Evolutionary conservation across 2,113 vertebrate genomes (phyloP).

Genomic region (Oreochromis niloticus): DNA sequence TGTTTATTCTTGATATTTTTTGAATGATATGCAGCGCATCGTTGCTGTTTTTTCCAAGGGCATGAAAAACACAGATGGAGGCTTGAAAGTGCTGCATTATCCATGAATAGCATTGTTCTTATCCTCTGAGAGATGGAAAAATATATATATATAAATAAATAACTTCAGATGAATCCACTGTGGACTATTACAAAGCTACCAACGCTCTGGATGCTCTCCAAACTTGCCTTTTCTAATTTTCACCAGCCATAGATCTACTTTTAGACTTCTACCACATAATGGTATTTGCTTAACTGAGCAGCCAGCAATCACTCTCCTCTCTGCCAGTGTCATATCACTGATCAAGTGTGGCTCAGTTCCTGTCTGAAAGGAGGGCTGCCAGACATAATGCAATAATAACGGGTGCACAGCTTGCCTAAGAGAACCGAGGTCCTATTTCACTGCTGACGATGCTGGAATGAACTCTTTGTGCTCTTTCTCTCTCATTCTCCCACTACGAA

Average conservation of each 20-base stretch:
- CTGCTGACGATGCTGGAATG: conserved; percentile 30
- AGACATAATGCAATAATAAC: conserved; percentile 64
- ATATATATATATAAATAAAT: background rate
- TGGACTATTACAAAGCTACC: conserved; percentile 27
- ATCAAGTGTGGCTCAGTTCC: conserved; percentile 58
- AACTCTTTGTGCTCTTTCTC: conserved; percentile 48
- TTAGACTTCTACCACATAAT: conserved; percentile 48
- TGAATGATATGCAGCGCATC: background rate
- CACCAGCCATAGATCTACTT: conserved; percentile 47
- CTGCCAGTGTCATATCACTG: conserved; percentile 53
- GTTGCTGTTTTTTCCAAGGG: background rate
- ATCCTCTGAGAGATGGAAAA: background rate
- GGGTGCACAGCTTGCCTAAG: conserved; percentile 49
- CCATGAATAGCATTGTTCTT: conserved; percentile 37
- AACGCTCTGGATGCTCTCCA: conserved; percentile 19
- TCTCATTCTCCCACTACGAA: conserved; percentile 17
- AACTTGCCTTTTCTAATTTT: conserved; percentile 13
- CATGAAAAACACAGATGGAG: conserved; percentile 43
- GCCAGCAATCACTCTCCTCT: conserved; percentile 40
- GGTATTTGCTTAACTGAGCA: conserved; percentile 57
- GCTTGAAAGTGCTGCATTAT: conserved; percentile 32
- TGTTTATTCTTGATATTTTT: background rate
- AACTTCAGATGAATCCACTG: conserved; percentile 27
- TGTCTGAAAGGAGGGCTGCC: conserved; percentile 43
- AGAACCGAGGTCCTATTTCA: conserved; percentile 53